Base-by-base conservation (phyloP, 2,888 invertebrate genomes). In the Drosophila vallismaia region DNA sequence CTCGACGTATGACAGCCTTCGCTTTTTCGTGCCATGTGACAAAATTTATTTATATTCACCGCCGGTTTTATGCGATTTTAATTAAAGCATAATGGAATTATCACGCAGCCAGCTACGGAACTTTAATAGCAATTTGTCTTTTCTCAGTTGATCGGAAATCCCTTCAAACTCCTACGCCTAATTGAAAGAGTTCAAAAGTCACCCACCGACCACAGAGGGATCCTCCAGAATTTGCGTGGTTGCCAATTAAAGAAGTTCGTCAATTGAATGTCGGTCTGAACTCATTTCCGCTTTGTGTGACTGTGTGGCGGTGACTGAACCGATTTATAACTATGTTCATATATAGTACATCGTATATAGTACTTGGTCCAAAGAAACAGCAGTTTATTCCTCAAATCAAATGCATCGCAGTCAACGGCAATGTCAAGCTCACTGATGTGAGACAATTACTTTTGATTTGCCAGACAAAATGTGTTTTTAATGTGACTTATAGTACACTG, bases 361-460 rank as follows among this genome's bases (percentile, higher is more conserved):
- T 28, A 5, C 28, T 4, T 36, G 36, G 19, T n/a, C 28, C 33
- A 26, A 31, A 28, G 48, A n/a, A 42, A 44, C 42, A 10, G 24
- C 69, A 38, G 62, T 58, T 26, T 38, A 46, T 50, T 71, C 59
- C 62, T 58, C 49, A 49, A 50, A 31, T 45, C 49, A 24, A 50
- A 56, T 56, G 29, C 24, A 38, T 12, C 42, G 50, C 53, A 38
- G 49, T 54, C 31, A 26, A 12, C 49, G n/a, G 14, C 86, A 85
- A 85, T 87, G 88, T 87, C 88, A 85, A 82, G 84, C 83, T 71
- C 88, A 87, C 63, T 70, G 83, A 86, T 69, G 86, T 69, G 85
- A 77, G 83, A 75, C 86, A 85, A 85, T 87, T 85, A 75, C 42
- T 73, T 60, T 71, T 87, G 71, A 79, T 82, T 82, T 73, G 77